phyloP scores from a whole-genome alignment of 1,140 invertebrate genomes.

The Polyergus mexicanus region DNA sequence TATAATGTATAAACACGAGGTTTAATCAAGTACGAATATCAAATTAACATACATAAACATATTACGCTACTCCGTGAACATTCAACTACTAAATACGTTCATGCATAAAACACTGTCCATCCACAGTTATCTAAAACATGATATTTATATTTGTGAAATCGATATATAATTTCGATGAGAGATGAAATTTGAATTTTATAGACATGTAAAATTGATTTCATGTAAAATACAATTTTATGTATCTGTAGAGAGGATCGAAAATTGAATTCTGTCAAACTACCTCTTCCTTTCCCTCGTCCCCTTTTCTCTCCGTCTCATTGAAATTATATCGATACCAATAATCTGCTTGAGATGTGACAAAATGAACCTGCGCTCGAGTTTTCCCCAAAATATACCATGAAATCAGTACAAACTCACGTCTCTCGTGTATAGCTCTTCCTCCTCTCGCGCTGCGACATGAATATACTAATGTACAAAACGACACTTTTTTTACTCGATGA shows the following conservation, averaged over 20 bases:
- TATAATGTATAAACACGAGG: neutral
- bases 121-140: neutral
- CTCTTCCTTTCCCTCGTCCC: no score
- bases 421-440: conserved; percentile 24
- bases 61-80: neutral
- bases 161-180: neutral
- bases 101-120: neutral
- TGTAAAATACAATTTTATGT: neutral
- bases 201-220: neutral
- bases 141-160: neutral
- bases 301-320: no score
- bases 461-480: conserved; percentile 52
- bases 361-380: conserved; percentile 40
- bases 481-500: conserved; percentile 59
- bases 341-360: neutral
- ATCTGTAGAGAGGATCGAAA: neutral
- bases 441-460: conserved; percentile 22
- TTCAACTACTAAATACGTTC: conserved; percentile 11
- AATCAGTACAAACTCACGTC: conserved; percentile 54
- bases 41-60: neutral
- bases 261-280: neutral
- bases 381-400: conserved; percentile 2
- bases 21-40: neutral
- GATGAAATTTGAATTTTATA: neutral
- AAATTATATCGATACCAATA: neutral